A percentile compares a stretch with the other conserved stretches of the same genome.
phyloP scores from a whole-genome alignment of 2,797 vertebrate genomes.

The Sarcophilus harrisii region DNA sequence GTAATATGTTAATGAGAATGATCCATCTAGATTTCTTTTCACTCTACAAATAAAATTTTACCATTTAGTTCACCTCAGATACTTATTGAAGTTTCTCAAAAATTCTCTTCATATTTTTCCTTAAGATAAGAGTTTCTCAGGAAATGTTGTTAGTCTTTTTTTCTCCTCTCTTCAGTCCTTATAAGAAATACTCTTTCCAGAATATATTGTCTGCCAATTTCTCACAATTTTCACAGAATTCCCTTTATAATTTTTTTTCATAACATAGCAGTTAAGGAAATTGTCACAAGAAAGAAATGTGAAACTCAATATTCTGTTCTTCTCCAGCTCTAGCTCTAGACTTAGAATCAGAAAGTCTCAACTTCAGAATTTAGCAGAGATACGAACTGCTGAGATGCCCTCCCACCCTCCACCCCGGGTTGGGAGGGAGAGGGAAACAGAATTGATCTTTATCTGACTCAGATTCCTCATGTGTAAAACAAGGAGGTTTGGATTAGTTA shows the following conservation, averaged over 20 bases:
- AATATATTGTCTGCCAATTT: neutral
- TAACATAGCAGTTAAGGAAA: neutral
- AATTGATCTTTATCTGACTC: neutral
- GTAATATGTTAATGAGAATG: neutral
- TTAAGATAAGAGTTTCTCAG: neutral
- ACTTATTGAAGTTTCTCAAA: neutral
- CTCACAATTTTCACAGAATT: neutral
- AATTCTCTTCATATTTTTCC: neutral
- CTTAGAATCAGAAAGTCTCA: neutral
- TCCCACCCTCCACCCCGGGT: too few relatives aligned
- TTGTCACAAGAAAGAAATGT: neutral
- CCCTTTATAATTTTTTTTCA: neutral
- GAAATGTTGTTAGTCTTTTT: neutral
- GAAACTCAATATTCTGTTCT: neutral
- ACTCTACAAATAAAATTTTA: neutral
- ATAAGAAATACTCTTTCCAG: neutral
- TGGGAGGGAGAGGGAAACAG: neutral
- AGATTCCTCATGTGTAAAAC: neutral
- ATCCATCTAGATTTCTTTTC: neutral
- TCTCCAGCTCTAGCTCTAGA: neutral
- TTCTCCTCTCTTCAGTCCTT: neutral
- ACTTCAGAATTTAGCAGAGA: neutral
- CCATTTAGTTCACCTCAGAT: neutral
- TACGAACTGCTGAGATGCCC: neutral
- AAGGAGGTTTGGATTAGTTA: neutral